Conservation (phyloP, 2,797 vertebrate genomes). For the Thaleichthys pacificus region DNA sequence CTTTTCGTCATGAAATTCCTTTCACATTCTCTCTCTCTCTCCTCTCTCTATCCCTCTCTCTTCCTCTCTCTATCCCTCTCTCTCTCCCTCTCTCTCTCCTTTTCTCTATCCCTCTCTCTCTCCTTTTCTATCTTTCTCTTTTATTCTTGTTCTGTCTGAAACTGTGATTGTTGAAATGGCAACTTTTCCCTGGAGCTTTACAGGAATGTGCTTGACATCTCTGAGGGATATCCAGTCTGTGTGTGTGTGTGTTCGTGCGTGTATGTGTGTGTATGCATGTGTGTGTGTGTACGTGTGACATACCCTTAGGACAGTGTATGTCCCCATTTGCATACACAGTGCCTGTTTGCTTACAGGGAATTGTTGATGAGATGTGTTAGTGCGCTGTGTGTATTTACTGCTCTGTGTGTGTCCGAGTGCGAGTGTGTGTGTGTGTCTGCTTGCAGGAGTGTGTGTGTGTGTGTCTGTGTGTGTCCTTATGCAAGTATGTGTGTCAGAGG, state of each 20-base stretch:
- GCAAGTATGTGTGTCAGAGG: conserved; percentile 4
- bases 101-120: conserved; percentile 10
- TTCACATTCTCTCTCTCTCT: not conserved
- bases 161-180: conserved; percentile 31
- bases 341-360: too few species aligned
- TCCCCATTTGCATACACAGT: not conserved
- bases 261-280: conserved; percentile 6
- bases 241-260: conserved; percentile 12
- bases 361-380: not conserved
- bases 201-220: conserved; percentile 18
- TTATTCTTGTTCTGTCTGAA: not conserved
- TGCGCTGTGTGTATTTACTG: not conserved
- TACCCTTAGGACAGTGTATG: not conserved
- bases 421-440: conserved; percentile 16
- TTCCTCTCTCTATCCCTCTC: not conserved
- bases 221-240: conserved; percentile 13
- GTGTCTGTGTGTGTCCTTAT: conserved; percentile 6
- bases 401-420: conserved; percentile 13
- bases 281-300: not conserved
- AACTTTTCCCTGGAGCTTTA: conserved; percentile 24
- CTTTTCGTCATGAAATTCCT: not conserved
- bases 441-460: conserved; percentile 17
- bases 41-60: conserved; percentile 17
- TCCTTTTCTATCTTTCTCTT: conserved; percentile 9
- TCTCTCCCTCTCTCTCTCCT: conserved; percentile 6